Evolutionary conservation across 2,113 vertebrate species (phyloP).

Genomic region (Apodemus speciosus): DNA sequence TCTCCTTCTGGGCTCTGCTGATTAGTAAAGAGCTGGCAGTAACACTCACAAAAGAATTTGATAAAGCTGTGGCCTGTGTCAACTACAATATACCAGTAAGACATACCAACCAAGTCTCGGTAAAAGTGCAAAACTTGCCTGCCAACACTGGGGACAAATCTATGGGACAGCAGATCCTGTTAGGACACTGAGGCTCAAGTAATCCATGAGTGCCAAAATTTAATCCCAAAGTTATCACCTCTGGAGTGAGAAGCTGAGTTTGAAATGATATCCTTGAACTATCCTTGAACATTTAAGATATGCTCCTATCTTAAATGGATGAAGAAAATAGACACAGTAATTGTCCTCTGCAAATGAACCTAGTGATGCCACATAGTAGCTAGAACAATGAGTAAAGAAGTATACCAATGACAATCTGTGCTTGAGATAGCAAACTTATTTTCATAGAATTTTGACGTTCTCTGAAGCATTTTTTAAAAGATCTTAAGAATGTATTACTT

Average conservation of each 20-base stretch:
- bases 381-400: not conserved
- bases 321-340: not conserved
- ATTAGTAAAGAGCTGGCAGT: not conserved
- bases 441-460: not conserved
- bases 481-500: not conserved
- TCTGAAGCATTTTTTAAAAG: not conserved
- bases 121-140: too few relatives aligned
- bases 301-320: not conserved
- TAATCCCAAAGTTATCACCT: not conserved
- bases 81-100: not conserved
- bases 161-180: not conserved
- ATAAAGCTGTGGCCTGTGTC: not conserved
- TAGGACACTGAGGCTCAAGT: not conserved
- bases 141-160: rapidly evolving
- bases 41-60: not conserved
- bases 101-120: not conserved
- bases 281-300: not conserved
- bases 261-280: not conserved
- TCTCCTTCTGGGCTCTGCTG: not conserved
- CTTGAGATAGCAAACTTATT: not conserved
- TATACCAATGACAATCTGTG: not conserved
- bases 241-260: not conserved
- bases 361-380: not conserved
- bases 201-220: not conserved
- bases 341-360: not conserved